Conservation (phyloP, 2,888 invertebrate genomes). For the Apodemia mormo region DNA sequence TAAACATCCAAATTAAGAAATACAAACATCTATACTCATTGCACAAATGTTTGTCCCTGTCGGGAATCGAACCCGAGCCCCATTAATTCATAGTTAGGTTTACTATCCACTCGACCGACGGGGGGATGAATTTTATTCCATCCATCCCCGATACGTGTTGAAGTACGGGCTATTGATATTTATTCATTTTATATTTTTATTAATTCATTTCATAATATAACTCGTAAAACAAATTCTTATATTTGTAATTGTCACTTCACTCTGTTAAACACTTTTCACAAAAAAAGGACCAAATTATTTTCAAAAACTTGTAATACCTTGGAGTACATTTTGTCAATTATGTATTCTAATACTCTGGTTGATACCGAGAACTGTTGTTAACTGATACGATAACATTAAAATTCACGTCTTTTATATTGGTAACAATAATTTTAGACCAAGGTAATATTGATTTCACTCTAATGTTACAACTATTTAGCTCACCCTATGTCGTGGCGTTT, state of each 20-base stretch:
- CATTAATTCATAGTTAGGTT: too few species aligned
- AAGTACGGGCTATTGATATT: too few species aligned
- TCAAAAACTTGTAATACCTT: conserved; percentile 51
- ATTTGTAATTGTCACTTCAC: background rate
- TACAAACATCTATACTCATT: too few species aligned
- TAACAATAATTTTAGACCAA: conserved; percentile 60
- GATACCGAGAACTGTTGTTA: conserved; percentile 48
- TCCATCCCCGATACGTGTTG: too few species aligned
- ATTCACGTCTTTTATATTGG: conserved; percentile 69
- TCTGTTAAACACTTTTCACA: background rate
- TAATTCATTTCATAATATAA: too few species aligned
- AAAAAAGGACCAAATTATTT: background rate
- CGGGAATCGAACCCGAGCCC: too few species aligned
- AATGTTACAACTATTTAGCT: conserved; percentile 53
- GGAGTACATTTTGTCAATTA: conserved; percentile 57
- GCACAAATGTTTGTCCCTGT: too few species aligned
- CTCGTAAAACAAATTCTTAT: too few species aligned
- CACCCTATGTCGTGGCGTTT: conserved; percentile 36
- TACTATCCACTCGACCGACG: too few species aligned
- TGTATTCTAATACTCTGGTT: conserved; percentile 38
- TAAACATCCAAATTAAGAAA: too few species aligned
- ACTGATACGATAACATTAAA: conserved; percentile 62
- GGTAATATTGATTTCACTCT: conserved; percentile 72
- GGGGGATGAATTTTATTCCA: too few species aligned
- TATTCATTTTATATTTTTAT: too few species aligned